Conservation (phyloP, 2,888 invertebrate species). For the Ischnura elegans region DNA sequence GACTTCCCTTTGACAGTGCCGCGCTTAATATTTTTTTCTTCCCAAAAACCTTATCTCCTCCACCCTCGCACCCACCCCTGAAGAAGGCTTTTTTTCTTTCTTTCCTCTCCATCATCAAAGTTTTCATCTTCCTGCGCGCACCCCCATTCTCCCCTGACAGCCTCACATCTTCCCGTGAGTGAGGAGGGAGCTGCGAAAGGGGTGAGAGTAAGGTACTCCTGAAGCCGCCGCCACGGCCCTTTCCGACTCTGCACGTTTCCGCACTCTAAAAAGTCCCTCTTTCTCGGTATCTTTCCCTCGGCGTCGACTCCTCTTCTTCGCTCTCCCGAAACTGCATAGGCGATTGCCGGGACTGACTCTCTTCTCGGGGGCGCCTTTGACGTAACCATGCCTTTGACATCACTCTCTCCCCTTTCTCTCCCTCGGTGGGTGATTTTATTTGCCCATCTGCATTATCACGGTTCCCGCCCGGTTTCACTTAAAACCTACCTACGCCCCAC, state of each 20-base stretch:
- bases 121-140: not conserved
- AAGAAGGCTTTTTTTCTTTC: not conserved
- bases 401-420: not conserved
- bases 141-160: not conserved
- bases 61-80: not conserved
- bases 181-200: not conserved
- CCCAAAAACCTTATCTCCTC: constrained; percentile 54
- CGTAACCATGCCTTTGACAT: constrained; percentile 40
- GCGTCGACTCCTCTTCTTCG: constrained; percentile 68
- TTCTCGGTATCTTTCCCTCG: constrained; percentile 60
- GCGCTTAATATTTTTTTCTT: constrained; percentile 36
- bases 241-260: constrained; percentile 69
- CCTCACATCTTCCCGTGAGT: too few species aligned
- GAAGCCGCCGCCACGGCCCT: constrained; percentile 69
- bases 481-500: constrained; percentile 64
- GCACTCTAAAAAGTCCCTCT: constrained; percentile 65
- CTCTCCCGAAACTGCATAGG: constrained; percentile 70
- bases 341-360: constrained; percentile 6
- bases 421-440: constrained; percentile 52
- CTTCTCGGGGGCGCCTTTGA: not conserved
- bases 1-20: constrained; percentile 39
- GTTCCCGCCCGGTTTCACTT: constrained; percentile 63
- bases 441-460: constrained; percentile 73
- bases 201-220: not conserved
- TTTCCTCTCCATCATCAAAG: not conserved